Conservation (phyloP, 2,888 invertebrate species). For the Ophion costatus region DNA sequence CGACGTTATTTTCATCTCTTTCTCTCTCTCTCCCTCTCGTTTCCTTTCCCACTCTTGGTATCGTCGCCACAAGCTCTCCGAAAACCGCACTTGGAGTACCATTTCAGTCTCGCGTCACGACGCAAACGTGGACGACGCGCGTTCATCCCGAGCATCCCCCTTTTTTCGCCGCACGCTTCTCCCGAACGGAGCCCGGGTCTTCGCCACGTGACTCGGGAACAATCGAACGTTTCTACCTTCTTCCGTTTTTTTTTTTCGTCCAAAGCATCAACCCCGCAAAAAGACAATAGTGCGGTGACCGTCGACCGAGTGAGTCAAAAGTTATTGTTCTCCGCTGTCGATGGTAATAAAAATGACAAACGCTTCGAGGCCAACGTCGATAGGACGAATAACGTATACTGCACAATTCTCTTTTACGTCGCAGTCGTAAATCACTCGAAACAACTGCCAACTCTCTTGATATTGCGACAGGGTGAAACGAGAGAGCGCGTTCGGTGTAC, state of each 20-base stretch:
- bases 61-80: slow-evolving; percentile 63
- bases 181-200: slow-evolving; percentile 17
- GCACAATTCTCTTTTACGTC: background rate
- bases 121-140: slow-evolving; percentile 72
- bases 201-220: slow-evolving; percentile 67
- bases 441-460: slow-evolving; percentile 2
- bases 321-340: background rate
- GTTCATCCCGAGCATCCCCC: slow-evolving; percentile 42
- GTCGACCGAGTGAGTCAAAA: background rate
- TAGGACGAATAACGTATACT: background rate
- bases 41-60: slow-evolving; percentile 8
- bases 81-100: slow-evolving; percentile 71
- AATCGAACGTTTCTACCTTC: background rate
- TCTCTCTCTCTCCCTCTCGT: slow-evolving; percentile 29
- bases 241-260: background rate
- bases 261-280: background rate
- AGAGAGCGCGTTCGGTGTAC: slow-evolving; percentile 40
- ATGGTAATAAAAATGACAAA: slow-evolving; percentile 11
- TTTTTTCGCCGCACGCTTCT: slow-evolving; percentile 44
- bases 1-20: slow-evolving; percentile 39
- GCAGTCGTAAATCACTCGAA: slow-evolving; percentile 45
- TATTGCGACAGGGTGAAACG: slow-evolving; percentile 20
- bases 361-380: background rate
- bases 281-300: slow-evolving; percentile 1
- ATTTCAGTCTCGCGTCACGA: slow-evolving; percentile 75